Evolutionary conservation across 2,888 invertebrate genomes (phyloP).

Genomic region (Nysson spinosus): DNA sequence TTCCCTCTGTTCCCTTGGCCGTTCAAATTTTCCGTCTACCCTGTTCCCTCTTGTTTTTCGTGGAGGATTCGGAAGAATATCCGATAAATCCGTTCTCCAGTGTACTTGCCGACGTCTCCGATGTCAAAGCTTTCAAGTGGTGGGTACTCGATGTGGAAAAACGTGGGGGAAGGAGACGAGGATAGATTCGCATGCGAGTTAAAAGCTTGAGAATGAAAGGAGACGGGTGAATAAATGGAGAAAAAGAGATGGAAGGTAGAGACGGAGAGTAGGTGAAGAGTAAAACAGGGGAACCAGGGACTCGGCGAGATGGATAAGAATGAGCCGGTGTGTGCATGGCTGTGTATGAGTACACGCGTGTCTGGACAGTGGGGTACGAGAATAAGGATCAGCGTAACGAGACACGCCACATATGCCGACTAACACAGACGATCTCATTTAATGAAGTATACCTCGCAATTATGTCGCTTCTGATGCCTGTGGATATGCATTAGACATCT

Average conservation of each 20-base stretch:
- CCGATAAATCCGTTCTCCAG: conserved; percentile 55
- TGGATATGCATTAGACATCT: conserved; percentile 47
- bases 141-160: conserved; percentile 40
- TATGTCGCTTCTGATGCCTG: conserved; percentile 46
- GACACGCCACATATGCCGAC: conserved; percentile 23
- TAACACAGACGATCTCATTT: conserved; percentile 50
- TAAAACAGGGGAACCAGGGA: conserved; percentile 10
- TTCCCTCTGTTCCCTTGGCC: not conserved
- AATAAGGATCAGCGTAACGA: conserved; percentile 29
- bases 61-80: conserved; percentile 44
- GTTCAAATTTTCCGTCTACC: conserved; percentile 26
- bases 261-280: not conserved
- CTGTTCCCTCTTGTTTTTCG: not conserved
- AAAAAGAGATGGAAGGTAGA: conserved; percentile 10
- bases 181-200: too few species aligned
- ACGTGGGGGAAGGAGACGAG: conserved; percentile 15
- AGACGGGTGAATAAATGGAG: not conserved
- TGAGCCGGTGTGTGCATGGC: not conserved
- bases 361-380: not conserved
- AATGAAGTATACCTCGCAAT: conserved; percentile 57
- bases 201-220: not conserved
- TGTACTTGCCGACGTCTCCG: conserved; percentile 56
- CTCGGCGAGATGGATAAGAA: not conserved
- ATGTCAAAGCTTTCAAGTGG: conserved; percentile 62
- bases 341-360: conserved; percentile 9